Evolutionary conservation across 2,113 vertebrate species (phyloP).

Genomic region (Gorsachius goisagi): DNA sequence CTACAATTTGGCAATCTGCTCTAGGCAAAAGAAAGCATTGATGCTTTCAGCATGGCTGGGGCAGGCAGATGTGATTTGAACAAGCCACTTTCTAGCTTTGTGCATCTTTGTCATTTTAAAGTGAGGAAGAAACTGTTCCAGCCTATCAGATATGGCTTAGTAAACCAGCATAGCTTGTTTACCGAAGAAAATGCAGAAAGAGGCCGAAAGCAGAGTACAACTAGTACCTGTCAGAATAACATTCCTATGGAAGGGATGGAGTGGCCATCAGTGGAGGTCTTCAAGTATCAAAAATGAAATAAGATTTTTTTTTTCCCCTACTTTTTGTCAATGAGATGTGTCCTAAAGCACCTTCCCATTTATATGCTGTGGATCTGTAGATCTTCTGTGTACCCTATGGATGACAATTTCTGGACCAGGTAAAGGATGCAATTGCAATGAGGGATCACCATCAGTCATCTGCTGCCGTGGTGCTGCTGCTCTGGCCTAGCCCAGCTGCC

Average conservation of each 20-base stretch:
- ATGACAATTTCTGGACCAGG: background rate
- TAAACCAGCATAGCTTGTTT: background rate
- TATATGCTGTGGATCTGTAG: background rate
- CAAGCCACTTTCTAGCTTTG: background rate
- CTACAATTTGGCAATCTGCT: background rate
- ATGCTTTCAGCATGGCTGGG: background rate
- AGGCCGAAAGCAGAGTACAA: background rate
- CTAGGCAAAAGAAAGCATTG: background rate
- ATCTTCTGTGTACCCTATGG: background rate
- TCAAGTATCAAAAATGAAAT: background rate
- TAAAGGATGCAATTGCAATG: background rate
- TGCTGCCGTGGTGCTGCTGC: background rate
- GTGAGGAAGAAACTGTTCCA: background rate
- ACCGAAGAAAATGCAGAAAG: background rate
- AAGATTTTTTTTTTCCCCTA: too few species aligned
- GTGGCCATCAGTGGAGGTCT: background rate
- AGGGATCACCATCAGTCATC: background rate
- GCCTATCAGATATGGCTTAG: background rate
- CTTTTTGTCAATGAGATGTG: rapidly evolving
- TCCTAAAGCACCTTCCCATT: background rate
- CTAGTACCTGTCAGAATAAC: background rate
- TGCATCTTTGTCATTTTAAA: background rate
- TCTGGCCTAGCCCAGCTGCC: background rate
- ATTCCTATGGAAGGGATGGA: background rate
- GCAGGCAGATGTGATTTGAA: background rate